Conservation (phyloP, 2,888 invertebrate genomes). For the Pristionchus japonicus region DNA sequence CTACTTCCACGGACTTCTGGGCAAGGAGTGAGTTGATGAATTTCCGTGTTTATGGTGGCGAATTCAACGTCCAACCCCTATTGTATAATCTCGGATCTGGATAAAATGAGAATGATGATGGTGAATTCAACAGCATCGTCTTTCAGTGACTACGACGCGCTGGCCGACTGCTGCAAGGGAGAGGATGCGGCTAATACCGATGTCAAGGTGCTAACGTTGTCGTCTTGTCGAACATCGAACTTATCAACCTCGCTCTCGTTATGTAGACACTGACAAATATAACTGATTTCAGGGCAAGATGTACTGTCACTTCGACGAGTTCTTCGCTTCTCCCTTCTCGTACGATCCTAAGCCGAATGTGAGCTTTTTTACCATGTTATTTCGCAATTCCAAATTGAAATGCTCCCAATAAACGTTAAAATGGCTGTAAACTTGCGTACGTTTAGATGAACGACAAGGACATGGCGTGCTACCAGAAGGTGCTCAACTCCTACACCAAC, state of each 20-base stretch:
- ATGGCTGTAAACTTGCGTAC: no score
- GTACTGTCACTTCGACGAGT: constrained; percentile 42
- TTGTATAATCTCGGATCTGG: no score
- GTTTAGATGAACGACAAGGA: neutral
- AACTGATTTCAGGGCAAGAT: neutral
- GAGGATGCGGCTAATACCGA: neutral
- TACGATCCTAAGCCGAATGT: neutral
- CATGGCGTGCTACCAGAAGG: neutral
- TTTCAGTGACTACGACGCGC: constrained; percentile 35
- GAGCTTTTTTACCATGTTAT: no score
- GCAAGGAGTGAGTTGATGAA: constrained; percentile 48
- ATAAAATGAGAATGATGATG: no score
- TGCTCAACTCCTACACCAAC: neutral
- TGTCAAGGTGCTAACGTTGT: neutral
- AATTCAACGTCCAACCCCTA: no score
- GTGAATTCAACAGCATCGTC: no score
- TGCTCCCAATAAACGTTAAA: no score
- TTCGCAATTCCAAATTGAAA: no score
- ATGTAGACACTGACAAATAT: no score
- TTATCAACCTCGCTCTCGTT: no score
- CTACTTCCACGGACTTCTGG: constrained; percentile 53
- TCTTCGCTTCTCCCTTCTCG: neutral
- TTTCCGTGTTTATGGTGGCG: no score
- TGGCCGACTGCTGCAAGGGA: constrained; percentile 35
- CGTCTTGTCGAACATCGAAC: no score